A percentile compares a stretch with the other conserved stretches of the same genome.
phyloP scores from a whole-genome alignment of 2,113 vertebrate genomes.

The Columbina picui region DNA sequence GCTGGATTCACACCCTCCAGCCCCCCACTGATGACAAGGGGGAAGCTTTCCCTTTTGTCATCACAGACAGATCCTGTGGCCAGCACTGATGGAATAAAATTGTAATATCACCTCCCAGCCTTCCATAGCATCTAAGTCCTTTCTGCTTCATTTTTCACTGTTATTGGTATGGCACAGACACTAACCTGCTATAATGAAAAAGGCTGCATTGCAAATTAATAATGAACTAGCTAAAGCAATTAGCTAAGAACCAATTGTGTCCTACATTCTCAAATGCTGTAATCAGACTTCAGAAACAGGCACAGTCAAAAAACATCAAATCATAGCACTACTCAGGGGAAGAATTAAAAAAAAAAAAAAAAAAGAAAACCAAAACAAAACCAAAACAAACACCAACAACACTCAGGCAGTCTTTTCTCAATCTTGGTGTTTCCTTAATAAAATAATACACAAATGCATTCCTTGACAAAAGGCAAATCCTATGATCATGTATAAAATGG shows the following conservation, averaged over 20 bases:
- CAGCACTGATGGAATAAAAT: neutral
- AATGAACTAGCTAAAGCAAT: neutral
- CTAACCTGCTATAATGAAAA: neutral
- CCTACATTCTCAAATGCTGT: neutral
- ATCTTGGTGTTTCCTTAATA: neutral
- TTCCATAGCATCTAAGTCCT: neutral
- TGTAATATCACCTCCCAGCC: neutral
- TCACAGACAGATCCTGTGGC: neutral
- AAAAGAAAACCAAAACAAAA: neutral
- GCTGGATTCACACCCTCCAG: neutral
- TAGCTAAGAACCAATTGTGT: neutral
- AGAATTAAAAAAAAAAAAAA: accelerated
- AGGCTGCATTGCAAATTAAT: neutral
- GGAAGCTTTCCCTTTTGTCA: neutral
- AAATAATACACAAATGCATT: neutral
- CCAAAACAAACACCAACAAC: neutral
- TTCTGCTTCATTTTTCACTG: neutral
- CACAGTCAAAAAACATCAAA: neutral
- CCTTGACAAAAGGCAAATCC: neutral
- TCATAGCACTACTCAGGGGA: neutral
- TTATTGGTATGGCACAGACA: neutral
- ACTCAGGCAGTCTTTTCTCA: neutral
- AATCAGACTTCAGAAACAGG: neutral
- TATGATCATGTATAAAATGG: neutral
- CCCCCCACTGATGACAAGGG: neutral